Evolutionary conservation across 2,797 vertebrate genomes (phyloP), one percentile per base, ranked within the genome.

Genomic region (Pygocentrus nattereri): DNA sequence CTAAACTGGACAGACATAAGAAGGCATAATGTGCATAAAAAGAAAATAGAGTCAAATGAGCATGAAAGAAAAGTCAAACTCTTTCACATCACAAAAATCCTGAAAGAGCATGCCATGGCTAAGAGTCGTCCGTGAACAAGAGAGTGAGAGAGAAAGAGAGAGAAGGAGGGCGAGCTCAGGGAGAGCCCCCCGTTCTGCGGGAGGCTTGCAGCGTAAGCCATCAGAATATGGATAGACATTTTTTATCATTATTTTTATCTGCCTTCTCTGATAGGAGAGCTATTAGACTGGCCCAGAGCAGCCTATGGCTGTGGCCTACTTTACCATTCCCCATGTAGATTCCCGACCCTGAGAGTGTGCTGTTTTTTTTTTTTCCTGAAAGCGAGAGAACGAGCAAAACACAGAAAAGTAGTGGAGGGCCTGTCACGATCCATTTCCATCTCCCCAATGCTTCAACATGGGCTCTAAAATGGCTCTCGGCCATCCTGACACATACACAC

Each of bases 331-430:
- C 70, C 25, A 52, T 76, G 81, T 83, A 76, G 62, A 71, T 85
- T 84, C 80, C 80, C 86, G 88, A 85, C 87, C 79, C 85, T 83
- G 76, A 86, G 82, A 89, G 83, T 81, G 87, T 83, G 78, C 74
- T 67, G 4, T 4, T 73, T 56, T 80, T n/a, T n/a, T 75, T 76
- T 73, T 67, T 54, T 58, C 41, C 49, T 30, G 84, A 87, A 82
- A 84, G 78, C 21, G 49, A 64, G 62, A 82, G 68, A 70, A 58
- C 30, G 71, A 72, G 83, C 62, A 34, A 69, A 80, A 84, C 77
- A 70, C 75, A 67, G 80, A 74, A 65, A 73, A 38, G 74, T 78
- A 61, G 54, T 50, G 47, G 74, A 82, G 7, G n/a, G 38, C 81
- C 68, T 85, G 82, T 86, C 82, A 83, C 34, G 10, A 79, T 76